These are phyloP conservation scores for Panonychus citri DNA, from an alignment of 1,140 invertebrate species.

Conservation along the genomic window DNA sequence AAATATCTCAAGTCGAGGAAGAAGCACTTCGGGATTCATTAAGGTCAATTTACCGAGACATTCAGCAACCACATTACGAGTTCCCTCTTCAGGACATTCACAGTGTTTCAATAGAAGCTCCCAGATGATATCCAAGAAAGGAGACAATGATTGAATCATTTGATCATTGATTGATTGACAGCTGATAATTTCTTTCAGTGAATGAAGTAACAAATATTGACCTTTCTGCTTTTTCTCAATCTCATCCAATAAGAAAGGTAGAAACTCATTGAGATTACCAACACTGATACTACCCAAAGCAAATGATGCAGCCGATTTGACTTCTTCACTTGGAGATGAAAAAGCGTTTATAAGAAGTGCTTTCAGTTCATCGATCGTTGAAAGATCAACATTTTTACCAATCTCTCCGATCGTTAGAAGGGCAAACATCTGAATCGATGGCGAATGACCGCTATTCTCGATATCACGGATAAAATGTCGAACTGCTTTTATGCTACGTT, in stretches of 20 bases:
- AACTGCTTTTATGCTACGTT: slow-evolving; percentile 51
- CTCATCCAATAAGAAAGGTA: slow-evolving; percentile 81
- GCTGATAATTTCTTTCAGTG: slow-evolving; percentile 83
- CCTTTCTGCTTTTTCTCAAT: slow-evolving; percentile 76
- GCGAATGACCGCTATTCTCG: slow-evolving; percentile 13
- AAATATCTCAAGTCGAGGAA: slow-evolving; percentile 41
- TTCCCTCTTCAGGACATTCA: slow-evolving; percentile 86
- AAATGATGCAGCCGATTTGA: slow-evolving; percentile 86
- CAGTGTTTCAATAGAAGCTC: slow-evolving; percentile 58
- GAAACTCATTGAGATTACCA: slow-evolving; percentile 74
- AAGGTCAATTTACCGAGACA: slow-evolving; percentile 89
- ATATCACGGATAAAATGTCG: slow-evolving; percentile 63
- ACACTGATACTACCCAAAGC: slow-evolving; percentile 70
- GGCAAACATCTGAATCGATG: slow-evolving; percentile 50
- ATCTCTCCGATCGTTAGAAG: slow-evolving; percentile 87
- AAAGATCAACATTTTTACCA: slow-evolving; percentile 74
- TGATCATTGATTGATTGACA: slow-evolving; percentile 51
- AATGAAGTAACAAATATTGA: slow-evolving; percentile 87
- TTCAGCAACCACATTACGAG: slow-evolving; percentile 91
- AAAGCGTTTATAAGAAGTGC: slow-evolving; percentile 30
- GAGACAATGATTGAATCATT: slow-evolving; percentile 51
- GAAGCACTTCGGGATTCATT: slow-evolving; percentile 59
- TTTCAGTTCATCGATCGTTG: slow-evolving; percentile 36
- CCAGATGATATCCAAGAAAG: slow-evolving; percentile 51
- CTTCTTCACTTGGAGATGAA: slow-evolving; percentile 32